phyloP scores from a whole-genome alignment of 2,888 invertebrate genomes.

The Agonopterix heracliana region DNA sequence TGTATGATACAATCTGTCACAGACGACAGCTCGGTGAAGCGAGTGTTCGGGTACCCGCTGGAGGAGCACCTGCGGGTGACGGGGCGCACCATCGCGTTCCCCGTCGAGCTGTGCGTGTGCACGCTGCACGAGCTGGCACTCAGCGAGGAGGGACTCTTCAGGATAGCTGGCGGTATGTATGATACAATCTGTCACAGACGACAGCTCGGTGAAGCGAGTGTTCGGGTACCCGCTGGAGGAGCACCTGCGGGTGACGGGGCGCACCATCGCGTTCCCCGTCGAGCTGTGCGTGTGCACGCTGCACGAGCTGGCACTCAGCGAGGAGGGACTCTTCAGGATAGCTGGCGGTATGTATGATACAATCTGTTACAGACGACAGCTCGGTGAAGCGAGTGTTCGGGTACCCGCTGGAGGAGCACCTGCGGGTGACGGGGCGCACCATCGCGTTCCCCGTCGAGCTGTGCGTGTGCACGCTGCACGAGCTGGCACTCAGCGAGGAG shows the following conservation, averaged over 20 bases:
- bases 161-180: constrained; percentile 87
- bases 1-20: constrained; percentile 24
- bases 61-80: constrained; percentile 92
- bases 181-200: constrained; percentile 75
- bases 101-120: constrained; percentile 93
- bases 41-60: too few species aligned
- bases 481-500: constrained; percentile 91
- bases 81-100: constrained; percentile 88
- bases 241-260: constrained; percentile 87
- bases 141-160: constrained; percentile 94
- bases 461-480: constrained; percentile 89
- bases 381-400: constrained; percentile 82
- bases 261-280: constrained; percentile 91
- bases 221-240: too few species aligned
- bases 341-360: constrained; percentile 81
- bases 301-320: constrained; percentile 87
- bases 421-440: constrained; percentile 85
- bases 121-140: constrained; percentile 88
- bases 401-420: constrained; percentile 92
- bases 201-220: constrained; percentile 84
- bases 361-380: constrained; percentile 81
- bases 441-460: constrained; percentile 94
- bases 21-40: constrained; percentile 85
- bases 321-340: constrained; percentile 95
- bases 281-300: constrained; percentile 93